These are phyloP conservation scores for Trididemnum clinides DNA, from an alignment of 23 tunicate species.

Conservation along the genomic window DNA sequence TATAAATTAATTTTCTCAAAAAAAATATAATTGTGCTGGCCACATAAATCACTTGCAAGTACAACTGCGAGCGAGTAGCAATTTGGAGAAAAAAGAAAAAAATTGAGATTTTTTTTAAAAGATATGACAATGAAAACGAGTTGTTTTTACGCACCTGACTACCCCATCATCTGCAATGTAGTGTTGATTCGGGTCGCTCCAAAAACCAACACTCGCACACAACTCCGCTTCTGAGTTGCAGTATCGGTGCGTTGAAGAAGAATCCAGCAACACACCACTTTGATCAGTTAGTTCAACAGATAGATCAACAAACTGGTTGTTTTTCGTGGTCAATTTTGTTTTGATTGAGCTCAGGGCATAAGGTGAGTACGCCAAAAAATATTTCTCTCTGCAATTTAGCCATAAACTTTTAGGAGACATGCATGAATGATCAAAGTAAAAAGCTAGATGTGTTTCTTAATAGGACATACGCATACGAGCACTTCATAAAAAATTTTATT, in stretches of 20 bases:
- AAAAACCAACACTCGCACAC: conserved; percentile 11
- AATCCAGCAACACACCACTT: conserved; percentile 21
- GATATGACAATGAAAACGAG: background rate
- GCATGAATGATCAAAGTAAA: too few species aligned
- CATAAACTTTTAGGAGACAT: background rate
- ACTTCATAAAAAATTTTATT: too few species aligned
- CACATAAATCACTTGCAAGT: too few species aligned
- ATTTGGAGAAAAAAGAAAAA: background rate
- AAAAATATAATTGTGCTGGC: too few species aligned
- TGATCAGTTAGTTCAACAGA: background rate
- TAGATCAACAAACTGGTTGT: background rate
- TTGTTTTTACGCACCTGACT: conserved; percentile 27
- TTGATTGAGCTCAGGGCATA: background rate
- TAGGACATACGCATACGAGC: too few species aligned
- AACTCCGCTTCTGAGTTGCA: conserved; percentile 29
- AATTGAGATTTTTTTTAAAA: background rate
- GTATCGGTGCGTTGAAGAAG: background rate
- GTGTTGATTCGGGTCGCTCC: background rate
- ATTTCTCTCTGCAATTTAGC: background rate
- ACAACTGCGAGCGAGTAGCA: too few species aligned
- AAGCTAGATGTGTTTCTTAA: too few species aligned
- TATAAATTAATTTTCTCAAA: too few species aligned
- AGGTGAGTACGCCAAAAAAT: conserved; percentile 17
- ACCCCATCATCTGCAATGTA: conserved; percentile 46
- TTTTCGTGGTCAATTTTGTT: background rate